Conservation (phyloP, 2,888 invertebrate genomes). For the Dusona sp. region DNA sequence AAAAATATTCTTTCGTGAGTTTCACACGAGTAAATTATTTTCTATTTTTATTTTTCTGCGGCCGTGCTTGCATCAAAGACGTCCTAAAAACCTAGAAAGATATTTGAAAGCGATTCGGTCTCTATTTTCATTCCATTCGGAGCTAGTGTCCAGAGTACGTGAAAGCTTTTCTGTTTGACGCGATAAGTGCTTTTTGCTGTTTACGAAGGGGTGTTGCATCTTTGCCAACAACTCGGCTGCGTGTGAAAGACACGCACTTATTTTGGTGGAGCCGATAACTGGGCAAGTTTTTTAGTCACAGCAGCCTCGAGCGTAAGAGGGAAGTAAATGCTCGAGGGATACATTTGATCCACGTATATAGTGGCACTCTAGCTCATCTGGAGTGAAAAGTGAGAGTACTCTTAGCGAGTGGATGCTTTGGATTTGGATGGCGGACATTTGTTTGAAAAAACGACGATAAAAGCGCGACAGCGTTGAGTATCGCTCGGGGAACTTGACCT, state of each 20-base stretch:
- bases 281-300: conserved; percentile 54
- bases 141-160: conserved; percentile 30
- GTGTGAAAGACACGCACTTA: neutral
- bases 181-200: conserved; percentile 8
- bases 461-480: neutral
- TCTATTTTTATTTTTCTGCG: neutral
- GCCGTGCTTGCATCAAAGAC: neutral
- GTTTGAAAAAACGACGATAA: neutral
- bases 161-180: conserved; percentile 51
- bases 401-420: conserved; percentile 65
- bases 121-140: neutral
- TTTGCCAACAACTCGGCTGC: neutral
- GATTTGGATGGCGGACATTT: conserved; percentile 24
- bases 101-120: neutral
- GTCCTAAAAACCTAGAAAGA: conserved; percentile 1
- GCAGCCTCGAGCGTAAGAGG: neutral
- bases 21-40: neutral
- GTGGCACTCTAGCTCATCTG: neutral
- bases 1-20: neutral
- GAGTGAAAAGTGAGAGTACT: conserved; percentile 76
- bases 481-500: conserved; percentile 16
- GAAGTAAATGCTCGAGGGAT: neutral
- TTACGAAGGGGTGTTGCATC: neutral
- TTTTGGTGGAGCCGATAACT: conserved; percentile 67
- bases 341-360: neutral